These are phyloP conservation scores for Apodemia hepburni DNA, from an alignment of 2,888 invertebrate genomes.

Conservation along the genomic window DNA sequence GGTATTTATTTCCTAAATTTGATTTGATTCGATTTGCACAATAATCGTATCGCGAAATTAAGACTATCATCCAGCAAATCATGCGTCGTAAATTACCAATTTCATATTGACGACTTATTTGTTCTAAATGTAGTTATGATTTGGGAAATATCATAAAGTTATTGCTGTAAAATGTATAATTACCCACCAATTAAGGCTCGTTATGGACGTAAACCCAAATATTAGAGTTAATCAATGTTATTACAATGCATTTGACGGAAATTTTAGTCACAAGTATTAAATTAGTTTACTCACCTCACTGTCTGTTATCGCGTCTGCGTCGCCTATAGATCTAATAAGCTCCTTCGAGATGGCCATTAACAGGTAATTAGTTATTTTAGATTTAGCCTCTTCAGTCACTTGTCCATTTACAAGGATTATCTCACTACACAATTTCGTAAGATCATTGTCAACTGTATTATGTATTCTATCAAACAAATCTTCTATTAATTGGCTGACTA, in stretches of 20 bases:
- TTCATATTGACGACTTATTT: too few species aligned
- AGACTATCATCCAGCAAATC: too few species aligned
- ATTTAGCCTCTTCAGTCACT: slow-evolving; percentile 64
- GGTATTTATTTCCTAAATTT: too few species aligned
- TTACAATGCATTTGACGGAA: slow-evolving; percentile 33
- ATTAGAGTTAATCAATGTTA: slow-evolving; percentile 10
- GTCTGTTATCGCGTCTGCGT: slow-evolving; percentile 75
- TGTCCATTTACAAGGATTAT: slow-evolving; percentile 52
- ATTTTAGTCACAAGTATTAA: slow-evolving; percentile 56
- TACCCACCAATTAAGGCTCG: not conserved
- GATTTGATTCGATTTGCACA: too few species aligned
- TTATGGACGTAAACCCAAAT: slow-evolving; percentile 4
- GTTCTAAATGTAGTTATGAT: not conserved
- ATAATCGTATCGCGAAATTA: too few species aligned
- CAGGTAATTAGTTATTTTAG: slow-evolving; percentile 74
- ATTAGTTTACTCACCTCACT: slow-evolving; percentile 63
- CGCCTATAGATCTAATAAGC: slow-evolving; percentile 72
- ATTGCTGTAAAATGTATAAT: not conserved
- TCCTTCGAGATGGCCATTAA: slow-evolving; percentile 76
- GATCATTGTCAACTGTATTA: slow-evolving; percentile 61
- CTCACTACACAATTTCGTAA: slow-evolving; percentile 62
- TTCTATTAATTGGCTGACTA: slow-evolving; percentile 70
- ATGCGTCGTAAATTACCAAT: too few species aligned
- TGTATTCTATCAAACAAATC: slow-evolving; percentile 71
- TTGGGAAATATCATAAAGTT: not conserved